Evolutionary conservation across 35 echinoderm and acorn worm species (phyloP), one percentile per base, ranked within the genome.

Genomic region (Hemicentrotus pulcherrimus): DNA sequence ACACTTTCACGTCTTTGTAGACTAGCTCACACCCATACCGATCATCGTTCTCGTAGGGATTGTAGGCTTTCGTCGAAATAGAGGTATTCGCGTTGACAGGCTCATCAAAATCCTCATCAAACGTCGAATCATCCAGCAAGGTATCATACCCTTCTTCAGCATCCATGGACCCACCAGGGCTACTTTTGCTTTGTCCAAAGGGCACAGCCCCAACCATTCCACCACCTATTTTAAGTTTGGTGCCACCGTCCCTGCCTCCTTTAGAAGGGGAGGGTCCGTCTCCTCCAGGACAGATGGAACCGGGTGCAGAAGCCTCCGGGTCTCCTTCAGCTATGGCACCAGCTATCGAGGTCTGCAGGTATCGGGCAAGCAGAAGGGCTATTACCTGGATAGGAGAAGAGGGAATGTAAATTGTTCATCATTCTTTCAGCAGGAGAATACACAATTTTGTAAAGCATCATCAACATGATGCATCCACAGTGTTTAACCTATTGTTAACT

Each of bases 271-370:
- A 6, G 31, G 85, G 46, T 47, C 86, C 89, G 5, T n/a, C 91
- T 15, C 86, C 94, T 16, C 45, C 93, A 24, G 32, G 70, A 24
- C 96, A 95, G 0, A 99, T 31, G 59, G 46, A 99, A 14, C 98
- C 98, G 10, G 85, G 94, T 16, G 98, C 52, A 6, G 95, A 60
- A 3, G 60, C 91, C 31, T 97, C 97, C 5, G 96, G 96, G 70
- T 99, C 95, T 2, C 94, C 97, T 32, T 61, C 47, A 14, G 94
- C 88, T 86, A 86, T 86, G 32, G 98, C 97, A n/a, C 94, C 95
- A 32, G 59, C 46, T n/a, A 99, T 96, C 5, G 98, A 97, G 32
- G 98, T 99, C 88, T 99, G 98, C 41, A 99, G 91, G 85, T 96
- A 96, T 13, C 98, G 92, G 18, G 96, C 95, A 60, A 98, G 48